phyloP scores from a whole-genome alignment of 1,140 invertebrate genomes.

The Sminthurides bifidus region DNA sequence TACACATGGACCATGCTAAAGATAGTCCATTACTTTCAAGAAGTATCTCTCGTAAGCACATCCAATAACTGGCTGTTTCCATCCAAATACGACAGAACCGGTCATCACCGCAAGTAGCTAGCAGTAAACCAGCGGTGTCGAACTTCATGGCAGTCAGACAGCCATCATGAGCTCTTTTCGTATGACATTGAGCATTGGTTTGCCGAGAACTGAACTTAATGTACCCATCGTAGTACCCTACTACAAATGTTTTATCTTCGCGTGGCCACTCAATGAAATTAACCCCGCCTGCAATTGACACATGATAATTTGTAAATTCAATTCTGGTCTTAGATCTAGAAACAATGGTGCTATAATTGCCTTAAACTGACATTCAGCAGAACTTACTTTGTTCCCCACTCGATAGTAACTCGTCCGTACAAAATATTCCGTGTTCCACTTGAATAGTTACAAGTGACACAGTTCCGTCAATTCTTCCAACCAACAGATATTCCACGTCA shows the following conservation, averaged over 20 bases:
- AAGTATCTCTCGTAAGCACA: conserved; percentile 36
- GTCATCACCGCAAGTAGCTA: conserved; percentile 42
- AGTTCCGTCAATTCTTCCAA: conserved; percentile 45
- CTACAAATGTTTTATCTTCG: conserved; percentile 15
- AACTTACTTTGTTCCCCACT: conserved; percentile 10
- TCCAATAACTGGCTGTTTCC: conserved; percentile 35
- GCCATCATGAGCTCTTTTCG: conserved; percentile 33
- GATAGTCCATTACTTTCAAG: conserved; percentile 38
- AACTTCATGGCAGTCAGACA: conserved; percentile 40
- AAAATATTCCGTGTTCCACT: conserved; percentile 32
- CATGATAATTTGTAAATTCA: neutral
- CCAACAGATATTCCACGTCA: conserved; percentile 41
- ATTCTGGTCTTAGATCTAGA: neutral
- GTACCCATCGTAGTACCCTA: conserved; percentile 17
- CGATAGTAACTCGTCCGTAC: conserved; percentile 13
- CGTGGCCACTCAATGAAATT: conserved; percentile 18
- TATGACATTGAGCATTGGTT: neutral
- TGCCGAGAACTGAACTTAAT: conserved; percentile 14
- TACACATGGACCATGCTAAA: conserved; percentile 41
- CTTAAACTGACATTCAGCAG: neutral
- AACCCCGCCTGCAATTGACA: conserved; percentile 8
- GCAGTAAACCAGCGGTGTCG: conserved; percentile 42
- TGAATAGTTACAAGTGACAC: conserved; percentile 37
- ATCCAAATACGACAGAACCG: conserved; percentile 42
- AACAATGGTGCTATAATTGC: neutral